phyloP scores from a whole-genome alignment of 2,888 invertebrate genomes.

The Drosophila histrio region DNA sequence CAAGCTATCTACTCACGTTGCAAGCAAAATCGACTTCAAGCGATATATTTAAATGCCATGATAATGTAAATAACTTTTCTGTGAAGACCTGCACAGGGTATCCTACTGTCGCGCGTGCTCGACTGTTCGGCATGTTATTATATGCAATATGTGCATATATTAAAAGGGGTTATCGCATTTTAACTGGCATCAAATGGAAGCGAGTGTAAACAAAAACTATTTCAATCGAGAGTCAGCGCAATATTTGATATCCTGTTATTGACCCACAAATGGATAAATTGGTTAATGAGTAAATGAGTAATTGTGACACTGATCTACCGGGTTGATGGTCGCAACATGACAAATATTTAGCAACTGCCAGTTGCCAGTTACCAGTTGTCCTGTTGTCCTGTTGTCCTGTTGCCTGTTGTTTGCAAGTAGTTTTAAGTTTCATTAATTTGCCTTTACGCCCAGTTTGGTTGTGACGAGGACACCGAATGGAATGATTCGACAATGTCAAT shows the following conservation, averaged over 20 bases:
- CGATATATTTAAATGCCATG: no score
- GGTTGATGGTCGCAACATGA: constrained; percentile 3
- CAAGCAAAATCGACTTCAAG: no score
- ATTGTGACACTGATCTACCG: constrained; percentile 29
- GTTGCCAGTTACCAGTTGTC: constrained; percentile 12
- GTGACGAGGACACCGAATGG: constrained; percentile 21
- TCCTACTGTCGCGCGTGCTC: no score
- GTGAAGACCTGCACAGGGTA: no score
- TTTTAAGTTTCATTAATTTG: constrained; percentile 59
- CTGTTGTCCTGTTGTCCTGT: constrained; percentile 2
- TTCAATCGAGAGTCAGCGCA: constrained; percentile 8
- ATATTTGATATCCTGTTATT: constrained; percentile 12
- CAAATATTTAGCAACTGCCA: constrained; percentile 40
- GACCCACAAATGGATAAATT: not conserved
- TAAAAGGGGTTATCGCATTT: not conserved
- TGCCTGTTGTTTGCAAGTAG: constrained; percentile 23
- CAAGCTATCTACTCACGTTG: no score
- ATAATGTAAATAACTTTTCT: no score
- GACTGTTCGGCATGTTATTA: no score
- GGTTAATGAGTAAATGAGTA: constrained; percentile 21
- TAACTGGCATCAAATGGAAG: not conserved
- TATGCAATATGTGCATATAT: not conserved
- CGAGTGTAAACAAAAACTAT: constrained; percentile 1
- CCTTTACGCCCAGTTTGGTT: constrained; percentile 29
- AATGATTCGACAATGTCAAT: constrained; percentile 55